Conservation (phyloP, 2,113 vertebrate genomes). For the Heterocephalus glaber region DNA sequence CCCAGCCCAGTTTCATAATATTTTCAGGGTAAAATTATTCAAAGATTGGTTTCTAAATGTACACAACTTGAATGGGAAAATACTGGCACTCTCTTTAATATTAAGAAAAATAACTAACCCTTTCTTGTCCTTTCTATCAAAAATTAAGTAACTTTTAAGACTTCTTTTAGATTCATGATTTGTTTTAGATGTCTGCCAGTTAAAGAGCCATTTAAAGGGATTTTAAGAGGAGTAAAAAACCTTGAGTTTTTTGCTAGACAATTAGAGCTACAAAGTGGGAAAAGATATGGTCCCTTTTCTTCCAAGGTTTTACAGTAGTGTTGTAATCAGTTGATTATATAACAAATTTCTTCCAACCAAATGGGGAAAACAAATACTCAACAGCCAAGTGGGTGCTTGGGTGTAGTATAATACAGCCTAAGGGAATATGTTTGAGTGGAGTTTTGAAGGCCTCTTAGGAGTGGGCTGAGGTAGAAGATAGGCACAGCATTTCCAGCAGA, state of each 20-base stretch:
- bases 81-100: not conserved
- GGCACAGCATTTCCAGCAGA: not conserved
- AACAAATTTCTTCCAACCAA: not conserved
- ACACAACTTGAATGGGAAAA: not conserved
- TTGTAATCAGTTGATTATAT: not conserved
- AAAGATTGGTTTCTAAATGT: not conserved
- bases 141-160: not conserved
- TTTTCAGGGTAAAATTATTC: not conserved
- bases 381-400: not conserved
- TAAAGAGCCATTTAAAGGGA: not conserved
- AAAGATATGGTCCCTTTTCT: not conserved
- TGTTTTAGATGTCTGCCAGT: not conserved
- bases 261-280: not conserved
- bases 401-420: not conserved
- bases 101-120: slow-evolving; percentile 2
- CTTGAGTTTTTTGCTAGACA: not conserved
- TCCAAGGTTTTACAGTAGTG: not conserved
- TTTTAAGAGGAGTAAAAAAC: not conserved
- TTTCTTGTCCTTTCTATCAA: not conserved
- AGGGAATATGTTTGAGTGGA: not conserved
- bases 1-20: not conserved
- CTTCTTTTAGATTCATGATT: slow-evolving; percentile 46
- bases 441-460: not conserved
- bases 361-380: not conserved
- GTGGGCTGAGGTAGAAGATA: not conserved